Conservation (phyloP, 2,113 vertebrate genomes). For the Larimichthys crocea region DNA sequence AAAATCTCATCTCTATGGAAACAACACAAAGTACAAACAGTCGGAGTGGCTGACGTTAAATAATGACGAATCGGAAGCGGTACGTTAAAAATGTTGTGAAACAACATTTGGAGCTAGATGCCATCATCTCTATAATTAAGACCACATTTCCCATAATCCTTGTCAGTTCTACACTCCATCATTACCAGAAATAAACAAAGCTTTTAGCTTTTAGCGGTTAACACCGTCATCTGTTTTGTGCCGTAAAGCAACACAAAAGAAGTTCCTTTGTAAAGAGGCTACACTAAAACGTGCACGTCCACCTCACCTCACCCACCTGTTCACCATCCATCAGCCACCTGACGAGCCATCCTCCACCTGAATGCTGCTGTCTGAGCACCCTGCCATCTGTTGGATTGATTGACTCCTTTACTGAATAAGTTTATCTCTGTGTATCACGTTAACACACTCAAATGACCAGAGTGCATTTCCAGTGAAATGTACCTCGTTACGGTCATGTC, state of each 20-base stretch:
- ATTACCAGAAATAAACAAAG: neutral
- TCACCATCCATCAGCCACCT: slow-evolving; percentile 29
- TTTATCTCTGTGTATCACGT: neutral
- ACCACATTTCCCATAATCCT: neutral
- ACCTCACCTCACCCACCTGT: neutral
- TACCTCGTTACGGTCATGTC: neutral
- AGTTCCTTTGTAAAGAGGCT: too few species aligned
- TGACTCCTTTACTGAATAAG: slow-evolving; percentile 35
- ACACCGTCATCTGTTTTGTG: neutral
- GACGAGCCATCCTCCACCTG: slow-evolving; percentile 15
- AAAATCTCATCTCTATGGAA: neutral
- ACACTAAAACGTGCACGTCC: too few species aligned
- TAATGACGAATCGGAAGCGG: too few species aligned
- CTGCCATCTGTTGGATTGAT: slow-evolving; percentile 75
- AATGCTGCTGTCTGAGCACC: slow-evolving; percentile 36
- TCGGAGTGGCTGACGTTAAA: too few species aligned
- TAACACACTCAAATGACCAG: neutral
- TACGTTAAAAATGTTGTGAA: too few species aligned
- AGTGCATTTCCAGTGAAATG: neutral
- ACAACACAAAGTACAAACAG: too few species aligned
- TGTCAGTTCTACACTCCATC: neutral
- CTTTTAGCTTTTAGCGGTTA: neutral
- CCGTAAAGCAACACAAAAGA: neutral
- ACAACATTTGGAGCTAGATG: too few species aligned
- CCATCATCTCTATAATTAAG: neutral